These are phyloP conservation scores for Ormyrus rosae DNA, from an alignment of 2,888 invertebrate genomes.

Conservation along the genomic window DNA sequence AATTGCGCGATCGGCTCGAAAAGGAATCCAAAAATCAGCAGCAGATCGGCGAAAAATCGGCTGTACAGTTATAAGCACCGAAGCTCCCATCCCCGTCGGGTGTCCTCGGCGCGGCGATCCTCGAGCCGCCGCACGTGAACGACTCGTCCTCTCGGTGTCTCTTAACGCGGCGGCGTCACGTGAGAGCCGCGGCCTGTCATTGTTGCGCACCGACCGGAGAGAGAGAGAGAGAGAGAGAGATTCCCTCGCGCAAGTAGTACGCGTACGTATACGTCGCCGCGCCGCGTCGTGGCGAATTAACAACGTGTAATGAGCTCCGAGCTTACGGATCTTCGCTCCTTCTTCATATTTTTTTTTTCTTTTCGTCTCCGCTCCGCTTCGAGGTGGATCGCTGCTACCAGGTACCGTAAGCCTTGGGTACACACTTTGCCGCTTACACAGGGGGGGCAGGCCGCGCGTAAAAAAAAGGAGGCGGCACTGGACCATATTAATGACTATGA, in stretches of 20 bases:
- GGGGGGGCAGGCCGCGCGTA: not conserved
- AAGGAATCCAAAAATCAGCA: no score
- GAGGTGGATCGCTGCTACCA: not conserved
- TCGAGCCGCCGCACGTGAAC: no score
- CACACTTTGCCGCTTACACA: not conserved
- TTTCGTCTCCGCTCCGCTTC: not conserved
- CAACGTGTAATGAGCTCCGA: slow-evolving; percentile 44
- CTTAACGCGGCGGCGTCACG: slow-evolving; percentile 10
- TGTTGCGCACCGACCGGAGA: slow-evolving; percentile 8
- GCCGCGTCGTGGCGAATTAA: slow-evolving; percentile 30
- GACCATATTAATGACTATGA: no score
- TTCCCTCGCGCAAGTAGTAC: slow-evolving; percentile 9
- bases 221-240: no score
- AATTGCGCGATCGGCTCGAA: no score
- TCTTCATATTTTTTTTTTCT: not conserved
- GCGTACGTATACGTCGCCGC: not conserved
- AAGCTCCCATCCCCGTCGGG: no score
- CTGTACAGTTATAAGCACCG: no score
- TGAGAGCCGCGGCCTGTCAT: slow-evolving; percentile 25
- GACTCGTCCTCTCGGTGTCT: no score
- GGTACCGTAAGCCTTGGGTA: slow-evolving; percentile 13
- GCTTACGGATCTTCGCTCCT: slow-evolving; percentile 25
- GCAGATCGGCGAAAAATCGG: no score
- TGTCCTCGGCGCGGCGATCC: no score
- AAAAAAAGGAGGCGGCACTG: slow-evolving; percentile 5